Evolutionary conservation across 92 coral and sea anemone species (phyloP).

Genomic region (Parazoanthus swiftii): DNA sequence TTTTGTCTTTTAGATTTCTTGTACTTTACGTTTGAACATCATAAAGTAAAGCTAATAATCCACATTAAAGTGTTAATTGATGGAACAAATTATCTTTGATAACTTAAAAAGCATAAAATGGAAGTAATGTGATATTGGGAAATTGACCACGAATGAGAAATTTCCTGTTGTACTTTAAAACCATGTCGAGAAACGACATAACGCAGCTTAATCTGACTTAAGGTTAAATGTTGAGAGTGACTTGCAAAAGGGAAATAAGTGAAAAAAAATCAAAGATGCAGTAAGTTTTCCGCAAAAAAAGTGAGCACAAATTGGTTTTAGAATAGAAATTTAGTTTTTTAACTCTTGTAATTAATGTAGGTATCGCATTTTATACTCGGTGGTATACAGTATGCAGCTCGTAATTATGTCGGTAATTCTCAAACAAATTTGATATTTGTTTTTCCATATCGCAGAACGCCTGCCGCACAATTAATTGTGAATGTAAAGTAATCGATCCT

Average conservation of each 20-base stretch:
- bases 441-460: not conserved
- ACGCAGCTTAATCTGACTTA: no score
- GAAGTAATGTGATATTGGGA: not conserved
- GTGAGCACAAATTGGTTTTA: constrained; percentile 5
- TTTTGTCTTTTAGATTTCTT: not conserved
- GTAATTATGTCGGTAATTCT: constrained; percentile 30
- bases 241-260: not conserved
- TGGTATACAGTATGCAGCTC: not conserved
- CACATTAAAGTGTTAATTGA: constrained; percentile 25
- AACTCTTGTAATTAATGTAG: constrained; percentile 4
- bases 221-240: no score
- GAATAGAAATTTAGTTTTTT: constrained; percentile 7
- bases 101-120: not conserved
- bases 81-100: constrained; percentile 11
- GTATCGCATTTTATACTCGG: constrained; percentile 8
- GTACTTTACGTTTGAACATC: not conserved
- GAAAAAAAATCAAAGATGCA: not conserved
- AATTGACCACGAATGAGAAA: not conserved
- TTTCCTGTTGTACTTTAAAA: not conserved
- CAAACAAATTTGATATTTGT: constrained; percentile 31
- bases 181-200: not conserved
- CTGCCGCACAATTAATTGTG: constrained; percentile 7
- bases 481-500: constrained; percentile 35
- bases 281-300: constrained; percentile 6
- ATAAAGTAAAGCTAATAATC: not conserved